A percentile compares a stretch with the other conserved stretches of the same genome.
phyloP scores from a whole-genome alignment of 2,797 vertebrate genomes.

The Synanceia verrucosa region DNA sequence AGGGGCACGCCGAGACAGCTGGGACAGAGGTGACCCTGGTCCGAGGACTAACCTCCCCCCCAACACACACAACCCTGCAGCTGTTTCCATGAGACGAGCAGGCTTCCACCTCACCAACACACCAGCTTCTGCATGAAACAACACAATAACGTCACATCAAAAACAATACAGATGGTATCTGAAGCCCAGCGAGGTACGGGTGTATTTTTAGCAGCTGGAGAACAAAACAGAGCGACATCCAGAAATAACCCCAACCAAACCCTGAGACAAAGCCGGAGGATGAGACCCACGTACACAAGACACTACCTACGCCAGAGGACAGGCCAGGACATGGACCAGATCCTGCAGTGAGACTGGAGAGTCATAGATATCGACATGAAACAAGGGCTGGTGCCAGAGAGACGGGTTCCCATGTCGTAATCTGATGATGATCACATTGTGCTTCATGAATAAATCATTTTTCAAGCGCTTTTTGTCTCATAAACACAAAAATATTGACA shows the following conservation, averaged over 20 bases:
- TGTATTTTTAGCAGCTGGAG: conserved; percentile 74
- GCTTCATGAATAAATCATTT: neutral
- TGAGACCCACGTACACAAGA: conserved; percentile 45
- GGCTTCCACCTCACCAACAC: conserved; percentile 6
- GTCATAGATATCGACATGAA: neutral
- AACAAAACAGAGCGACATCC: conserved; percentile 74
- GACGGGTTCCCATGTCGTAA: neutral
- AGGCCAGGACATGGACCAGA: conserved; percentile 22
- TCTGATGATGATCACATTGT: neutral
- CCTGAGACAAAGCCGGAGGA: conserved; percentile 60
- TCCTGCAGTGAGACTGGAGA: conserved; percentile 1
- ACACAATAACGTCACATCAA: conserved; percentile 46
- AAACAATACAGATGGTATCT: conserved; percentile 59
- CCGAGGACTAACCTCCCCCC: neutral
- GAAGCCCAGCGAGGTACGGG: conserved; percentile 43
- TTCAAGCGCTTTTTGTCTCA: neutral
- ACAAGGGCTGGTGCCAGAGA: neutral
- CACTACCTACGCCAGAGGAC: conserved; percentile 36
- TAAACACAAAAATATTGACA: neutral
- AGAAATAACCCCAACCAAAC: conserved; percentile 69
- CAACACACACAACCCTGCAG: conserved; percentile 47
- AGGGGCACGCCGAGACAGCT: conserved; percentile 76
- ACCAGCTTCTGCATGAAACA: conserved; percentile 33
- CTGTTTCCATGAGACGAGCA: conserved; percentile 63
- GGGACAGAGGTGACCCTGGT: conserved; percentile 76